A percentile compares a stretch with the other conserved stretches of the same genome.
phyloP scores from a whole-genome alignment of 2,113 vertebrate genomes.

The Brienomyrus longianalis region DNA sequence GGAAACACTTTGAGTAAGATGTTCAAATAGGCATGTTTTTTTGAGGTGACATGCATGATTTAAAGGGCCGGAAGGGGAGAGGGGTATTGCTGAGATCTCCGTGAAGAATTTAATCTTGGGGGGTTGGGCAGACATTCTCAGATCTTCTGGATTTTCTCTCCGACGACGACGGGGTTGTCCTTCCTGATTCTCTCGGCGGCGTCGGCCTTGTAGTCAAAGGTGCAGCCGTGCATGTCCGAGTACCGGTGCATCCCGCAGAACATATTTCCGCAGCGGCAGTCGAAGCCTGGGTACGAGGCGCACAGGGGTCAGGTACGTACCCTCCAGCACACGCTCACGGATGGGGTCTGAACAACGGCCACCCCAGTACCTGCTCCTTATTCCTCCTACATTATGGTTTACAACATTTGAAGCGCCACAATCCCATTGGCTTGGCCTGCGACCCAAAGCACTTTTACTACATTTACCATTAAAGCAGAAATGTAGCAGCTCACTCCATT shows the following conservation, averaged over 20 bases:
- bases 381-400: neutral
- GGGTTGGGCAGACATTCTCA: constrained; percentile 54
- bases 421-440: neutral
- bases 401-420: neutral
- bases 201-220: constrained; percentile 83
- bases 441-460: neutral
- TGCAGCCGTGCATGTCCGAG: constrained; percentile 79
- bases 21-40: constrained; percentile 65
- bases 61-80: constrained; percentile 56
- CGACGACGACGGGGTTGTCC: constrained; percentile 81
- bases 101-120: constrained; percentile 38
- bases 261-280: constrained; percentile 78
- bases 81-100: constrained; percentile 49
- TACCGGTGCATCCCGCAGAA: constrained; percentile 80
- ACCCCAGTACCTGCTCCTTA: neutral
- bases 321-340: neutral
- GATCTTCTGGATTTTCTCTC: constrained; percentile 85
- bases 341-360: neutral
- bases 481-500: neutral
- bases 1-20: constrained; percentile 54
- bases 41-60: constrained; percentile 72
- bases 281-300: constrained; percentile 65
- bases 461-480: neutral
- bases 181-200: constrained; percentile 84
- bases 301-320: constrained; percentile 8